Evolutionary conservation across 2,113 vertebrate species (phyloP), one percentile per base, ranked within the genome.

Genomic region (Eptatretus burgeri): DNA sequence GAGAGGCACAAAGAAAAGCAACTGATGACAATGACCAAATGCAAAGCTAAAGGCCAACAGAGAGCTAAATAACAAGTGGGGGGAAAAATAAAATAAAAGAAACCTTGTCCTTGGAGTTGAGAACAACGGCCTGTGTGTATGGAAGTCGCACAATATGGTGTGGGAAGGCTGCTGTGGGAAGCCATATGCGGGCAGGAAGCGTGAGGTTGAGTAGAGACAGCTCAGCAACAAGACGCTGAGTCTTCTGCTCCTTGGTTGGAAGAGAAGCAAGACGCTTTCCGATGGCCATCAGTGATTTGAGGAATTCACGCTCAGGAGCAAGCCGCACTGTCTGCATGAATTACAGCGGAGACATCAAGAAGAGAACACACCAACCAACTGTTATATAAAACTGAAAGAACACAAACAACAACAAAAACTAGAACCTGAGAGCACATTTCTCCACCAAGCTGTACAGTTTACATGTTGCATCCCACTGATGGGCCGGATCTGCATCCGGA

Each of bases 241-340:
- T 95, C 70, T 95, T 95, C 78, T 93, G 85, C 72, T 93, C 88
- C 68, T 93, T 93, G 72, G 88, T 93, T n/a, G 85, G 85, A 66
- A 95, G 74, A 0, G 84, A 89, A 63, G 85, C 84, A 70, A 95
- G 68, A 2, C 88, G 82, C 72, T 86, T 88, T 64, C 88, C 88
- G 8, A 95, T 93, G 5, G 82, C 80, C 74, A 95, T 80, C 69
- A 95, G 77, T 0, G 88, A 91, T 68, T 91, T 86, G 67, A 95
- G 86, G 75, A 93, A 93, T 27, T 93, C 85, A 5, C 88, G 73
- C 74, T 93, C 87, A 1, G 87, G 87, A 0, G 83, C 80, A 14
- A 95, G 77, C 11, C 88, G 76, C 66, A 82, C 75, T 0, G 85
- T 85, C 84, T 94, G 65, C 1, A 14, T 17, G 2, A n/a, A 17